Conservation (phyloP, 2,888 invertebrate genomes). For the Alcis repandata region DNA sequence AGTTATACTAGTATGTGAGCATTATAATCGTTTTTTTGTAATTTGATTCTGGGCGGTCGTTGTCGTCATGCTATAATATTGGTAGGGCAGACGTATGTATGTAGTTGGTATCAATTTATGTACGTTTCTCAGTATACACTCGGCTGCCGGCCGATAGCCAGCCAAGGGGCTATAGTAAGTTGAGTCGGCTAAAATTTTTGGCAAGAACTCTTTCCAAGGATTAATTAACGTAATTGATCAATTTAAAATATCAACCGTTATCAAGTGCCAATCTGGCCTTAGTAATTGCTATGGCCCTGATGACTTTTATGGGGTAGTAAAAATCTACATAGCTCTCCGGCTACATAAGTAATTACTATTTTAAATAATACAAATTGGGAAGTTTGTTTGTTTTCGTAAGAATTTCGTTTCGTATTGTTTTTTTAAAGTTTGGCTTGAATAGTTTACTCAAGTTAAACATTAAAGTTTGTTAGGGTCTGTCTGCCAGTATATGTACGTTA, state of each 20-base stretch:
- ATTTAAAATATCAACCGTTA: constrained; percentile 47
- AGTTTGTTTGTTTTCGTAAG: constrained; percentile 12
- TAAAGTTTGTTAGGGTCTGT: too few species aligned
- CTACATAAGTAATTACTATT: constrained; percentile 66
- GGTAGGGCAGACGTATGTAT: too few species aligned
- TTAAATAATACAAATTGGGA: constrained; percentile 1
- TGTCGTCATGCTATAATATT: too few species aligned
- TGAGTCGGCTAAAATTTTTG: not conserved
- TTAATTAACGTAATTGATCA: constrained; percentile 44
- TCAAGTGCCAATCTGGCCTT: constrained; percentile 55
- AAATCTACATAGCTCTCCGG: constrained; percentile 61
- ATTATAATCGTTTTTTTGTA: too few species aligned
- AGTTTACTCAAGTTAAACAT: too few species aligned
- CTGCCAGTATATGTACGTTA: too few species aligned
- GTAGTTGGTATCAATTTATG: too few species aligned
- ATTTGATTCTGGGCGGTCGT: too few species aligned
- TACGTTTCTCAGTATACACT: too few species aligned
- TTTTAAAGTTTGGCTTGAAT: not conserved
- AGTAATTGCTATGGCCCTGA: constrained; percentile 53
- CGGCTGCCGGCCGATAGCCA: too few species aligned
- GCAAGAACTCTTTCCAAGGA: constrained; percentile 18
- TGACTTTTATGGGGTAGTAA: constrained; percentile 65
- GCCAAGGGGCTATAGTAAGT: not conserved
- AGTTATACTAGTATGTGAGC: too few species aligned
- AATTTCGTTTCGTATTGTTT: not conserved